A percentile compares a stretch with the other conserved stretches of the same genome.
phyloP scores from a whole-genome alignment of 2,888 invertebrate species.

The Thumatha senex region DNA sequence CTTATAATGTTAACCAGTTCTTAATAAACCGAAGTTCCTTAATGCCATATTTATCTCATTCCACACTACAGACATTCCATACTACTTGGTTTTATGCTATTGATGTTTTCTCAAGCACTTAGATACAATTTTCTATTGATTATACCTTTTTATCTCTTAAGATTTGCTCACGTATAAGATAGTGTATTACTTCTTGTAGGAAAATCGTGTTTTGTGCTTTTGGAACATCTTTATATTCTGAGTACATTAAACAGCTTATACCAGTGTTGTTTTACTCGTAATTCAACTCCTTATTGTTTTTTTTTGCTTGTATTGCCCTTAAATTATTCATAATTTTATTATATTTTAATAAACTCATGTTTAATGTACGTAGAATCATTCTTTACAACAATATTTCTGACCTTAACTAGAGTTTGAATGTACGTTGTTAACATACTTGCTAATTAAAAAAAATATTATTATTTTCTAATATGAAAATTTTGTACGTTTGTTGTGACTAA shows the following conservation, averaged over 20 bases:
- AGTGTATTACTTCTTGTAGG: too few relatives aligned
- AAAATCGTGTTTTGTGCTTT: neutral
- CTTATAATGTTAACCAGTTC: conserved; percentile 25
- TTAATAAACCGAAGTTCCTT: conserved; percentile 7
- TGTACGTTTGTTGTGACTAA: conserved; percentile 51
- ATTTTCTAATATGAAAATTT: conserved; percentile 10
- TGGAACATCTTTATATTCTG: conserved; percentile 2
- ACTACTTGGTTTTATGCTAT: neutral
- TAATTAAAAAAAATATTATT: conserved; percentile 23
- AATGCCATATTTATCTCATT: neutral
- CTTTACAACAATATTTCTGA: conserved; percentile 30
- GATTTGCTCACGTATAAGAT: too few relatives aligned
- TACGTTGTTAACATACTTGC: neutral
- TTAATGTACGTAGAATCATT: conserved; percentile 2
- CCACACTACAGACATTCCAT: neutral
- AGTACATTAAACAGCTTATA: neutral
- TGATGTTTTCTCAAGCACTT: neutral
- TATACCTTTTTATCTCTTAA: neutral
- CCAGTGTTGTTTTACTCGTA: neutral
- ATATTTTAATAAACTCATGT: neutral
- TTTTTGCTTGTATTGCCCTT: neutral
- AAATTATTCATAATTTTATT: neutral
- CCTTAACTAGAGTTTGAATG: conserved; percentile 1
- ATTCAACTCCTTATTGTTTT: neutral
- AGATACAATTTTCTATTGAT: neutral